Conservation (phyloP, 2,888 invertebrate genomes). For the Miltochrista miniata region DNA sequence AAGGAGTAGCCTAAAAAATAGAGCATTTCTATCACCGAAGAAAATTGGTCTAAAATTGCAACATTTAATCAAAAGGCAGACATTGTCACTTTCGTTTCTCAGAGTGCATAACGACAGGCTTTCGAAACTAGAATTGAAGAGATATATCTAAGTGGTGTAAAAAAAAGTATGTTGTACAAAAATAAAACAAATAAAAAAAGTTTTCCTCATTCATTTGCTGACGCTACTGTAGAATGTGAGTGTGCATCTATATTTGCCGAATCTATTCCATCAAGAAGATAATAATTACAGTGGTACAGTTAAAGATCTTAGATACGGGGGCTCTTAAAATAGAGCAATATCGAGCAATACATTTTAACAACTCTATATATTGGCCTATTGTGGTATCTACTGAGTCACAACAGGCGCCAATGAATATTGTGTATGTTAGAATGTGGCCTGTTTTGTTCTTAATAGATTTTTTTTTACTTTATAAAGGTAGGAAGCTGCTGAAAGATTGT, state of each 20-base stretch:
- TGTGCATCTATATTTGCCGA: conserved; percentile 77
- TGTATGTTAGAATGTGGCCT: too few species aligned
- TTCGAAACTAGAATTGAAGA: background rate
- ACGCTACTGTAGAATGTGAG: conserved; percentile 46
- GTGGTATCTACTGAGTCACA: background rate
- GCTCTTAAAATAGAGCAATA: conserved; percentile 20
- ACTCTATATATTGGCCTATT: conserved; percentile 11
- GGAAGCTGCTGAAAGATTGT: too few species aligned
- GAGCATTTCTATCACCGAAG: too few species aligned
- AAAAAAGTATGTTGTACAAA: too few species aligned
- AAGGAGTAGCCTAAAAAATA: too few species aligned
- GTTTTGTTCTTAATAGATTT: too few species aligned
- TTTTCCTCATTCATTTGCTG: conserved; percentile 14
- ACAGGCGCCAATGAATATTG: background rate
- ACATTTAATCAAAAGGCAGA: background rate
- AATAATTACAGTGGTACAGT: conserved; percentile 78
- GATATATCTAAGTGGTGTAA: background rate
- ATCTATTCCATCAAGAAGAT: conserved; percentile 79
- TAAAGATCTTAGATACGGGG: conserved; percentile 67
- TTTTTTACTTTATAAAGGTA: too few species aligned
- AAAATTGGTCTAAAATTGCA: too few species aligned
- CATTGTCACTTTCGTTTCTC: background rate
- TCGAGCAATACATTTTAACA: conserved; percentile 30
- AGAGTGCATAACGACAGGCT: too few species aligned
- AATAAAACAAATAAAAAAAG: background rate